Percentiles rank a stretch among this genome's conserved stretches.
Conservation (phyloP, 2,113 vertebrate genomes). For the Pygoscelis antarcticus region DNA sequence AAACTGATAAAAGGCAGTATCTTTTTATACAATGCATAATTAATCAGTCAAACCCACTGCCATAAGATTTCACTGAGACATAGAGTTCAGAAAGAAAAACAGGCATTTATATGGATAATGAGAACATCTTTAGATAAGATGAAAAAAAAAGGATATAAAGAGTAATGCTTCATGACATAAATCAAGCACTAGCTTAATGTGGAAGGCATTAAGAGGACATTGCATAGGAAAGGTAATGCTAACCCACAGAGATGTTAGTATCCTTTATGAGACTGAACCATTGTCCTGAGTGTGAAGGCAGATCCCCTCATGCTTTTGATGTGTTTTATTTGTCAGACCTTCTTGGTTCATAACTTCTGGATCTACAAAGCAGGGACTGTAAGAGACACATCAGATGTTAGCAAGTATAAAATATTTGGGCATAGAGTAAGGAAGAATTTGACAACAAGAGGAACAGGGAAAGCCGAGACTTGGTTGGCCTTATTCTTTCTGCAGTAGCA, state of each 20-base stretch:
- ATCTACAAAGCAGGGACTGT: background rate
- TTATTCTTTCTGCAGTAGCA: background rate
- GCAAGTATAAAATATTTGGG: background rate
- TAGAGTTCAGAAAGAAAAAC: slow-evolving; percentile 26
- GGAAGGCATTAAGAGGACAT: background rate
- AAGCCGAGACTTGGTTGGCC: background rate
- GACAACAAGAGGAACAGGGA: background rate
- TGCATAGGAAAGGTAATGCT: background rate
- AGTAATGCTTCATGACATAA: background rate
- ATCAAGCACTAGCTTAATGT: background rate
- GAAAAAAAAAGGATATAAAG: background rate
- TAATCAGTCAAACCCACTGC: background rate
- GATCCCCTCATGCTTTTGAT: background rate
- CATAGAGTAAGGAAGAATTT: background rate
- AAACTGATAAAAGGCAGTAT: slow-evolving; percentile 28
- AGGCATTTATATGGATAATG: slow-evolving; percentile 24
- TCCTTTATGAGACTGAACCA: background rate
- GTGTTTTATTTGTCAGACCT: background rate
- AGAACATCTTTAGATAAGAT: slow-evolving; percentile 27
- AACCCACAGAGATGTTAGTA: background rate
- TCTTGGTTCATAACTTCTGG: background rate
- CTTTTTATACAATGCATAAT: slow-evolving; percentile 27
- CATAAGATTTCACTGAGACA: slow-evolving; percentile 14
- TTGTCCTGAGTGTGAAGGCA: background rate
- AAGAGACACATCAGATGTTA: background rate